A percentile compares a stretch with the other conserved stretches of the same genome.
Evolutionary conservation across 2,888 invertebrate species (phyloP).

Genomic region (Lepidocyrtoides sp.): DNA sequence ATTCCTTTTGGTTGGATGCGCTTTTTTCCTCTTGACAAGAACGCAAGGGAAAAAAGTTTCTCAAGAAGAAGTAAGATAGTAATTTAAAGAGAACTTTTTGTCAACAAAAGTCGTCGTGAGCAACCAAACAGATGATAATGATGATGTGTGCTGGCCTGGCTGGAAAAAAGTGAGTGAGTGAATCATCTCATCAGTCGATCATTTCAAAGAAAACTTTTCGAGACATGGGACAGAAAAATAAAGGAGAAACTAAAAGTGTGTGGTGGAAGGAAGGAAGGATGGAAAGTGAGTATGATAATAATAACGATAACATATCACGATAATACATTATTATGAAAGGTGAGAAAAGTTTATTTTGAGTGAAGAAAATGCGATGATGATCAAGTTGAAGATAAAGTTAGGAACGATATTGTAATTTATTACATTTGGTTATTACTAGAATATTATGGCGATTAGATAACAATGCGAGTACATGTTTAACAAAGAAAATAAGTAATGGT

Average conservation of each 20-base stretch:
- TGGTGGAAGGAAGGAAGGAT: background rate
- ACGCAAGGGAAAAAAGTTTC: background rate
- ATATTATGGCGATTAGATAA: constrained; percentile 1
- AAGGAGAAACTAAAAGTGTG: too few species aligned
- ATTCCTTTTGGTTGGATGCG: constrained; percentile 1
- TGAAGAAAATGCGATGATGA: constrained; percentile 25
- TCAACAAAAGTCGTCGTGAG: constrained; percentile 24
- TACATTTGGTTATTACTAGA: background rate
- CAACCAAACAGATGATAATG: background rate
- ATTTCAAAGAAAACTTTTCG: background rate
- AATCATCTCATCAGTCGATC: background rate
- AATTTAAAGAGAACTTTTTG: constrained; percentile 38
- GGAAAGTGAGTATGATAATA: background rate
- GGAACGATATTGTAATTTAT: constrained; percentile 36
- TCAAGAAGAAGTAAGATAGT: background rate
- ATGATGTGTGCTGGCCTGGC: background rate
- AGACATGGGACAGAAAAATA: background rate
- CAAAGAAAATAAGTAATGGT: too few species aligned
- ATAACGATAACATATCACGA: constrained; percentile 10
- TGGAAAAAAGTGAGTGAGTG: background rate
- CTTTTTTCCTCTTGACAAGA: background rate
- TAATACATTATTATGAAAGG: background rate
- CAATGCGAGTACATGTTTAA: too few species aligned
- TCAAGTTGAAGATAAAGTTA: too few species aligned
- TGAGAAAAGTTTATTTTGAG: constrained; percentile 36